phyloP scores from a whole-genome alignment of 2,113 vertebrate genomes.

The Bufo bufo region DNA sequence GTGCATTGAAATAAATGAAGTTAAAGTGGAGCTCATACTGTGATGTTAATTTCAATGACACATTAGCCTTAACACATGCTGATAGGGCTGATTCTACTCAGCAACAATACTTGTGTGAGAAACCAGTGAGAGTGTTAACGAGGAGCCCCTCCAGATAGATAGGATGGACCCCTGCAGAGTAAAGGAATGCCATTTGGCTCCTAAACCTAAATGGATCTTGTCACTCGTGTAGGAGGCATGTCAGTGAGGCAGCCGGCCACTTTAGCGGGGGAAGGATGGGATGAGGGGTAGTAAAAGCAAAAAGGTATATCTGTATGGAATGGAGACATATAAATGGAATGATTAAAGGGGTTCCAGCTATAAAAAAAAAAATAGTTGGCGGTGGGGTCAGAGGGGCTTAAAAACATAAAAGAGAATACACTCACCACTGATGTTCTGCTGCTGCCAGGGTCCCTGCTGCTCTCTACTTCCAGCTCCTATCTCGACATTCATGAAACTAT shows the following conservation, averaged over 20 bases:
- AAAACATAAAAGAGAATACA: no score
- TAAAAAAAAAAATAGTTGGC: no score
- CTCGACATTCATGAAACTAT: no score
- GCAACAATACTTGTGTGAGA: background rate
- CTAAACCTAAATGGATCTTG: slow-evolving; percentile 15
- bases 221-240: slow-evolving; percentile 17
- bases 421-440: no score
- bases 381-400: no score
- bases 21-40: slow-evolving; percentile 6
- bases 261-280: background rate
- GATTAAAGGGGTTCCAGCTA: no score
- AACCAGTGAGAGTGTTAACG: slow-evolving; percentile 20
- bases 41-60: slow-evolving; percentile 24
- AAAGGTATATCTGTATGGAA: background rate
- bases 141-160: slow-evolving; percentile 22
- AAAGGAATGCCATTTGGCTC: slow-evolving; percentile 45
- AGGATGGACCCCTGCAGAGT: slow-evolving; percentile 40
- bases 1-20: background rate
- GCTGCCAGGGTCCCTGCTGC: no score
- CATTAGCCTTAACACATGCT: slow-evolving; percentile 33
- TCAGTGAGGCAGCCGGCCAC: background rate
- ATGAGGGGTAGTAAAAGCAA: background rate
- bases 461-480: no score
- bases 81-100: slow-evolving; percentile 3
- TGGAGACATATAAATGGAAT: background rate